A percentile compares a stretch with the other conserved stretches of the same genome.
These are phyloP conservation scores for Otus sunia DNA, from an alignment of 2,113 vertebrate genomes.

Conservation along the genomic window DNA sequence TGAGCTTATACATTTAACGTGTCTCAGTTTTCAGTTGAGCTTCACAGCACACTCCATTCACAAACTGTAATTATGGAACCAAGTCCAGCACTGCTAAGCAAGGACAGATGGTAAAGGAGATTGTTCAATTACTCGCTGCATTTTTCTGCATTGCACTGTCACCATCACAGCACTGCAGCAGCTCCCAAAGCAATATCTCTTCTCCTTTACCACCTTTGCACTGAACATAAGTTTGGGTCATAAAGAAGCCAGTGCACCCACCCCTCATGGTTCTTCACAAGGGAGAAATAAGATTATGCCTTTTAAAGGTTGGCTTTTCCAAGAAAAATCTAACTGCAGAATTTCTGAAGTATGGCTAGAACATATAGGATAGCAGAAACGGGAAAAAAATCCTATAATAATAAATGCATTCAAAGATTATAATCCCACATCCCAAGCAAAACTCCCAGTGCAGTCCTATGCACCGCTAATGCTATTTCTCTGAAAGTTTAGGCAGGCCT, in stretches of 20 bases:
- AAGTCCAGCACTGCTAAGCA: background rate
- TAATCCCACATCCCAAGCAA: rapidly evolving
- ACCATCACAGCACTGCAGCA: background rate
- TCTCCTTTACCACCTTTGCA: rapidly evolving
- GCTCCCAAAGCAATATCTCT: background rate
- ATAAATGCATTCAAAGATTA: rapidly evolving
- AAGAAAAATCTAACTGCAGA: background rate
- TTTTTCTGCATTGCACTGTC: background rate
- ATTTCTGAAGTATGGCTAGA: rapidly evolving
- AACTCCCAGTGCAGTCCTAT: rapidly evolving
- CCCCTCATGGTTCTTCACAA: rapidly evolving
- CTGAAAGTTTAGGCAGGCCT: background rate
- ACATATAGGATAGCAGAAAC: rapidly evolving
- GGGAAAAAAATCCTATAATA: rapidly evolving
- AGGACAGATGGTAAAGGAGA: rapidly evolving
- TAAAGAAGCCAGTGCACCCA: background rate
- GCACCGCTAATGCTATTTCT: rapidly evolving
- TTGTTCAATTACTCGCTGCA: rapidly evolving
- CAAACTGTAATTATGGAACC: rapidly evolving
- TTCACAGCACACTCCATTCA: no score
- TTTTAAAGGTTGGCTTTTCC: background rate
- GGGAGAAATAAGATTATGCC: no score
- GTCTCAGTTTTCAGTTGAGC: background rate
- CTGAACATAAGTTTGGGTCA: rapidly evolving
- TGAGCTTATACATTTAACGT: rapidly evolving